Base-by-base conservation (phyloP, 2,797 vertebrate species). In the Diplodus sargus region DNA sequence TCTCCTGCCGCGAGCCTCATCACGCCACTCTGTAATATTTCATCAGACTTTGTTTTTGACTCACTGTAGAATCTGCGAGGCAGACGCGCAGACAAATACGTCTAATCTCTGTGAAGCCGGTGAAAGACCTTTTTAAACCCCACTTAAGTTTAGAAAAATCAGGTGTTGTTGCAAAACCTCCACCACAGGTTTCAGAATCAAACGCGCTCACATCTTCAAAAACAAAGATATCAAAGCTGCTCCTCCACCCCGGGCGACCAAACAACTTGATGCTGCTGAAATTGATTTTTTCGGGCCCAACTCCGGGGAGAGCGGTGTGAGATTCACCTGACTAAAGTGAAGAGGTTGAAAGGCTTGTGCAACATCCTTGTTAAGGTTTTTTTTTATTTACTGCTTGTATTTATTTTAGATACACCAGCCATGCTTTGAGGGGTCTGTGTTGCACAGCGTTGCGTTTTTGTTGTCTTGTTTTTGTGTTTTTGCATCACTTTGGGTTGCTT, bases 141-240 rank as follows among this genome's bases (percentile, higher is more conserved):
- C 76, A 82, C 68, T 84, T 77, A 85, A 83, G 79, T 72, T 34
- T 34, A 69, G 53, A 76, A 17, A 82, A 80, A 70, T 75, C 77
- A 79, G 78, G 78, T 70, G 71, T 63, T 85, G 86, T 85, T 92
- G 88, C 84, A 87, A 45, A 80, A 87, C 81, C 81, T 67, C 59
- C 12, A 85, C 89, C 87, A 58, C 85, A 85, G 82, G 85, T 93
- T 92, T 91, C 85, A 83, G 85, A 90, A 91, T 91, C 89, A 92
- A 92, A 91, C 90, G 89, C 61, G 79, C 85, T 83, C 74, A 79
- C 73, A 87, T 83, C 79, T 93, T 92, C 88, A 93, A 92, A 92
- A 92, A 89, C 80, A 92, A 87, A 79, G 47, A 73, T 79, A 91
- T 92, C 82, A 91, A 92, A 91, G 87, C 85, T 78, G 67, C 67